Evolutionary conservation across 1,140 invertebrate species (phyloP).

Genomic region (Zophobas morio): DNA sequence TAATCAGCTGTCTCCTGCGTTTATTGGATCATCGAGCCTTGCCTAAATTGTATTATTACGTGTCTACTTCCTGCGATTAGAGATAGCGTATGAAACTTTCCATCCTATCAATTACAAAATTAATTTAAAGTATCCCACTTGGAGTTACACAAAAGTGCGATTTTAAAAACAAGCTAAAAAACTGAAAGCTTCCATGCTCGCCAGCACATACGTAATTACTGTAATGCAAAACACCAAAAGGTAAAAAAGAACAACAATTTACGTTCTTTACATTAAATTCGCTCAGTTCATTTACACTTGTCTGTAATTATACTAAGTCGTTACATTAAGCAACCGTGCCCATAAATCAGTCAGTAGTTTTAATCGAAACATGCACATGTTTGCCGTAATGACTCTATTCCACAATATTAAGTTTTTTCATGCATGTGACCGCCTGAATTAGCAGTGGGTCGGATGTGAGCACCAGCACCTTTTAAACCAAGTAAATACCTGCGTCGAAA

Average conservation of each 20-base stretch:
- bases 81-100: conserved; percentile 11
- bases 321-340: neutral
- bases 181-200: no score
- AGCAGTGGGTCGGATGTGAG: conserved; percentile 7
- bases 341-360: neutral
- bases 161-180: no score
- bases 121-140: neutral
- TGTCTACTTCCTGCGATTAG: conserved; percentile 17
- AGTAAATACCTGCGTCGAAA: conserved; percentile 31
- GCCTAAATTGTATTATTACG: conserved; percentile 7
- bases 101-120: conserved; percentile 1
- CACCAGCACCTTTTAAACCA: conserved; percentile 20
- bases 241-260: neutral
- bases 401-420: neutral
- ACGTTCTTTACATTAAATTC: neutral
- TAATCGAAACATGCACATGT: no score
- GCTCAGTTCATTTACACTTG: neutral
- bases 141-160: neutral
- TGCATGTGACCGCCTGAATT: neutral
- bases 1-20: conserved; percentile 27
- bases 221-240: neutral
- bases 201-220: neutral
- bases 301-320: neutral
- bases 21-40: conserved; percentile 11
- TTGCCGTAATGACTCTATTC: neutral